Percentiles rank a stretch among this genome's conserved stretches.
phyloP scores from a whole-genome alignment of 2,113 vertebrate species.

The Australoheros scitulus region DNA sequence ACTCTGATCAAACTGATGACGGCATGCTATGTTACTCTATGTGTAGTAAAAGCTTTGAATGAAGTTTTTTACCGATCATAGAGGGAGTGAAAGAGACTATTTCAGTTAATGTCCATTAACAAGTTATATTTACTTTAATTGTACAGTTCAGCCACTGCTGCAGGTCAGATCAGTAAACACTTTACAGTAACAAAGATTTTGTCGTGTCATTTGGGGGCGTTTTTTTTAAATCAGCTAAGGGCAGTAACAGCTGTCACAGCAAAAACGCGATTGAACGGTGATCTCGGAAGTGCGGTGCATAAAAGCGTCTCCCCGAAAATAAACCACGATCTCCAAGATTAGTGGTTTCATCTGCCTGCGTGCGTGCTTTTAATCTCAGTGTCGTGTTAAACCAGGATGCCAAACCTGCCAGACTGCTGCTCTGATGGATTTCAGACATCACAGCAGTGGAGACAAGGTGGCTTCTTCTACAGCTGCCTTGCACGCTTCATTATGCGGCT shows the following conservation, averaged over 20 bases:
- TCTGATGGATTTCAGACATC: slow-evolving; percentile 38
- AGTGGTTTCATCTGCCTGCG: slow-evolving; percentile 32
- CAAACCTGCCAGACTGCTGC: slow-evolving; percentile 48
- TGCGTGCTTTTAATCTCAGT: slow-evolving; percentile 12
- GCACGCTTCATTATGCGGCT: slow-evolving; percentile 66
- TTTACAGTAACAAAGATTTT: slow-evolving; percentile 1
- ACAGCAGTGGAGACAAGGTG: slow-evolving; percentile 47
- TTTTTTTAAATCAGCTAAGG: neutral
- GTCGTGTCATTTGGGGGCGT: fast-evolving
- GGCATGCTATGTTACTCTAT: no score
- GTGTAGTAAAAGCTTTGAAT: no score
- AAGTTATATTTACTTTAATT: no score
- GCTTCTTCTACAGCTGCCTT: slow-evolving; percentile 51
- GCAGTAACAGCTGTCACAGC: neutral
- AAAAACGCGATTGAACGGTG: neutral
- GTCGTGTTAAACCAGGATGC: slow-evolving; percentile 22
- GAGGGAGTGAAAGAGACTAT: no score
- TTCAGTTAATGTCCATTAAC: no score
- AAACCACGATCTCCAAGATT: slow-evolving; percentile 37
- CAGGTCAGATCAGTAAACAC: neutral
- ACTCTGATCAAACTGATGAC: no score
- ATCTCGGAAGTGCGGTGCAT: neutral
- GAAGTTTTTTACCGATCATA: no score
- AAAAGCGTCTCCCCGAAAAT: slow-evolving; percentile 19
- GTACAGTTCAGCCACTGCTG: no score